Conservation (phyloP, 2,797 vertebrate species). For the Gallirallus australis region DNA sequence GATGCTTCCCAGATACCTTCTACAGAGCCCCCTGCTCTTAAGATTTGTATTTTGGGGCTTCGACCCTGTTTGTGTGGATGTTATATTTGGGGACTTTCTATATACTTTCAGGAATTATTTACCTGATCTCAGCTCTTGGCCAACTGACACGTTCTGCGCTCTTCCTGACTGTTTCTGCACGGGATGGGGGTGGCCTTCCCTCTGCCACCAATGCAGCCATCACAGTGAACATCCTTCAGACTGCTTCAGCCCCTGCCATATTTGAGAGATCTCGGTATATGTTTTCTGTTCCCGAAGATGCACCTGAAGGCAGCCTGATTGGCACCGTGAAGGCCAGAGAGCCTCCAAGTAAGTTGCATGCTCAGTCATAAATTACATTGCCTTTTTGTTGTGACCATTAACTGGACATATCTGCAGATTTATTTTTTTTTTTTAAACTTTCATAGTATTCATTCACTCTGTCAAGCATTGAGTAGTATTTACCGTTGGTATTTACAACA, state of each 20-base stretch:
- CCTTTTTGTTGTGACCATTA: background rate
- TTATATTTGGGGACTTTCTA: background rate
- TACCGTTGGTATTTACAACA: background rate
- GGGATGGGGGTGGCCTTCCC: conserved; percentile 84
- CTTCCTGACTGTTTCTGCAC: conserved; percentile 82
- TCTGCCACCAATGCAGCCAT: conserved; percentile 82
- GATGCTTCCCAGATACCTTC: background rate
- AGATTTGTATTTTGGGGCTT: background rate
- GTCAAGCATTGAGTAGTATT: background rate
- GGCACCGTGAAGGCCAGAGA: conserved; percentile 85
- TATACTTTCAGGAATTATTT: conserved; percentile 83
- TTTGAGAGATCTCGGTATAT: conserved; percentile 88
- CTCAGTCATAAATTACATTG: background rate
- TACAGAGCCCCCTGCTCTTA: background rate
- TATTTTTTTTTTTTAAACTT: background rate
- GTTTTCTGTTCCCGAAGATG: conserved; percentile 87
- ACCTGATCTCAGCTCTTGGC: conserved; percentile 83
- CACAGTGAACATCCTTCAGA: conserved; percentile 85
- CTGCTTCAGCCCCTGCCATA: conserved; percentile 79
- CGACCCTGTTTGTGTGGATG: background rate
- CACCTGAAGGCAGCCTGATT: conserved; percentile 78
- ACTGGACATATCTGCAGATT: background rate
- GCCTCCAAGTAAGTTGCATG: conserved; percentile 81
- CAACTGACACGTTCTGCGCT: conserved; percentile 79
- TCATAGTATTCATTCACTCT: background rate